A percentile compares a stretch with the other conserved stretches of the same genome.
phyloP scores from a whole-genome alignment of 2,888 invertebrate species.

The Cantharis rustica region DNA sequence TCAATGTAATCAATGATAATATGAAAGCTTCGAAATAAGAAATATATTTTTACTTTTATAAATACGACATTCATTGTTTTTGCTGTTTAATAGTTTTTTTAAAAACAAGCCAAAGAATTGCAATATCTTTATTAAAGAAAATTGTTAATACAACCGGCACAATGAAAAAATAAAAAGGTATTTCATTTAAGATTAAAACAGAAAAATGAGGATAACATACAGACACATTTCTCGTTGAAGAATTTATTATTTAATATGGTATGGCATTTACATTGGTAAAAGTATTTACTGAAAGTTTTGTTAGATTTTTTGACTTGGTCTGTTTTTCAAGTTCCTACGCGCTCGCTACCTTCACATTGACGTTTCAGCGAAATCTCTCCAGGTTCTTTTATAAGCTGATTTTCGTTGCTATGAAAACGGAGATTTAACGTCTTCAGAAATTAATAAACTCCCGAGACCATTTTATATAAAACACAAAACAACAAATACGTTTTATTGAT shows the following conservation, averaged over 20 bases:
- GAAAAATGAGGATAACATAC: not conserved
- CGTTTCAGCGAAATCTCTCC: not conserved
- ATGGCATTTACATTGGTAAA: not conserved
- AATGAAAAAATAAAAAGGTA: not conserved
- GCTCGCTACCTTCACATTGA: not conserved
- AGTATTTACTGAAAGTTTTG: not conserved
- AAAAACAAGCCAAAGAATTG: not conserved
- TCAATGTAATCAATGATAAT: no score
- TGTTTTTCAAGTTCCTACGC: not conserved
- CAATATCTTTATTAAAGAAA: not conserved
- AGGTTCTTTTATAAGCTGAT: conserved; percentile 10
- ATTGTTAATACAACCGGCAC: not conserved
- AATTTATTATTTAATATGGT: not conserved
- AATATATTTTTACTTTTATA: not conserved
- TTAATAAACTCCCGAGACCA: not conserved
- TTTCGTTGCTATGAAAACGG: conserved; percentile 14
- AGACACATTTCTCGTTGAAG: not conserved
- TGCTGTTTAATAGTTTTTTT: not conserved
- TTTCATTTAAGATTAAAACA: not conserved
- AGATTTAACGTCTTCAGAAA: not conserved
- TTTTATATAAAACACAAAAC: not conserved
- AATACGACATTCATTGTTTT: not conserved
- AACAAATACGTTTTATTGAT: not conserved
- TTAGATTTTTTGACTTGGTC: not conserved
- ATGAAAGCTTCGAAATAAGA: not conserved